Conservation (phyloP, 2,888 invertebrate genomes). For the Tenthredo amoena region DNA sequence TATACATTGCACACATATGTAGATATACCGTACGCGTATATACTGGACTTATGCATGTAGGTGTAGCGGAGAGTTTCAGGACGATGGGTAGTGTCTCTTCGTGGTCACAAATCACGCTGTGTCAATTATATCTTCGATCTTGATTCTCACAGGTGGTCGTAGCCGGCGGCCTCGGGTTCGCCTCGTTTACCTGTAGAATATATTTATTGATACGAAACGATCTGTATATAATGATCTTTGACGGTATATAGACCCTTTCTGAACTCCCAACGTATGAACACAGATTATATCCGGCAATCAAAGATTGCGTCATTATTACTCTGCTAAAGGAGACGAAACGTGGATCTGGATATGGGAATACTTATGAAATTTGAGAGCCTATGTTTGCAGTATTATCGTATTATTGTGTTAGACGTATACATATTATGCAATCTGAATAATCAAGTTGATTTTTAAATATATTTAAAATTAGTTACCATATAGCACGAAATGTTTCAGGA, state of each 20-base stretch:
- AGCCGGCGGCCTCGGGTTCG: not conserved
- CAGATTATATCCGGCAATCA: not conserved
- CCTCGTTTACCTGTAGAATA: slow-evolving; percentile 6
- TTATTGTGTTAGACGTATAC: not conserved
- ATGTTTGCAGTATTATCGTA: not conserved
- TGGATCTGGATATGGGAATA: not conserved
- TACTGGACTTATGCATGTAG: not conserved
- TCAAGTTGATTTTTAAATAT: not conserved
- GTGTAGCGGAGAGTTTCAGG: not conserved
- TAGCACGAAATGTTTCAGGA: not conserved
- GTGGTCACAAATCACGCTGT: slow-evolving; percentile 43
- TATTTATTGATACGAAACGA: not conserved
- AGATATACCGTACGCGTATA: not conserved
- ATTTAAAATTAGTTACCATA: not conserved
- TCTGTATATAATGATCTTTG: not conserved
- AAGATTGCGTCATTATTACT: slow-evolving; percentile 10
- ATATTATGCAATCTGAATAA: not conserved
- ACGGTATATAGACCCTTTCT: not conserved
- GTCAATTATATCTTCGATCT: slow-evolving; percentile 49
- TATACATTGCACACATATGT: not conserved
- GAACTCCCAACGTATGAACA: not conserved
- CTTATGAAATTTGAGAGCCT: not conserved
- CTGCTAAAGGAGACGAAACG: not conserved
- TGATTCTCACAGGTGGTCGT: slow-evolving; percentile 46
- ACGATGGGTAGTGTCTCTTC: not conserved